Conservation (phyloP, 2,113 vertebrate genomes). For the Hemiscyllium ocellatum region DNA sequence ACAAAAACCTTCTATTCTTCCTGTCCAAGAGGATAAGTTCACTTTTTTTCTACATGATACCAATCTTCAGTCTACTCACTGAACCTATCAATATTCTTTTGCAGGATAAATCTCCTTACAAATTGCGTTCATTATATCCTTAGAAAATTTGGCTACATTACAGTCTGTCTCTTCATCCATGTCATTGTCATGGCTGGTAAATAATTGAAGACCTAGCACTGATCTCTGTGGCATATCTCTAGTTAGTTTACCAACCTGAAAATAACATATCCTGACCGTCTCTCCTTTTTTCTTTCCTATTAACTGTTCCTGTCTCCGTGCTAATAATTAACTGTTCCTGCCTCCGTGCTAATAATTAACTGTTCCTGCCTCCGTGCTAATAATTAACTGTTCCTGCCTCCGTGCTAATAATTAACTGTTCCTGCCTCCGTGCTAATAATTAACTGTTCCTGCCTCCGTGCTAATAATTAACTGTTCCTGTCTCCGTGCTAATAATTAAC, state of each 20-base stretch:
- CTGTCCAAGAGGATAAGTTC: neutral
- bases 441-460: neutral
- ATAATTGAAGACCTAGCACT: neutral
- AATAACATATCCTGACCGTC: neutral
- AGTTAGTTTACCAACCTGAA: too few species aligned
- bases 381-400: neutral
- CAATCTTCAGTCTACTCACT: too few species aligned
- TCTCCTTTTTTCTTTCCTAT: neutral
- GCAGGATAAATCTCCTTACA: too few species aligned
- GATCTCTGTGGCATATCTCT: neutral
- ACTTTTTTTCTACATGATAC: neutral
- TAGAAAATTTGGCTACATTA: too few species aligned
- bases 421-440: neutral
- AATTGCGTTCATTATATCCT: too few species aligned
- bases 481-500: neutral
- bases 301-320: neutral
- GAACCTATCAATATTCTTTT: too few species aligned
- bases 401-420: neutral
- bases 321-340: neutral
- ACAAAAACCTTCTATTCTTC: neutral
- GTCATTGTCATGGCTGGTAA: too few species aligned
- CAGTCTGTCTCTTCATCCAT: too few species aligned
- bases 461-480: neutral
- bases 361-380: neutral
- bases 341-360: neutral